Base-by-base conservation (phyloP, 2,113 vertebrate genomes). In the Lethenteron reissneri region DNA sequence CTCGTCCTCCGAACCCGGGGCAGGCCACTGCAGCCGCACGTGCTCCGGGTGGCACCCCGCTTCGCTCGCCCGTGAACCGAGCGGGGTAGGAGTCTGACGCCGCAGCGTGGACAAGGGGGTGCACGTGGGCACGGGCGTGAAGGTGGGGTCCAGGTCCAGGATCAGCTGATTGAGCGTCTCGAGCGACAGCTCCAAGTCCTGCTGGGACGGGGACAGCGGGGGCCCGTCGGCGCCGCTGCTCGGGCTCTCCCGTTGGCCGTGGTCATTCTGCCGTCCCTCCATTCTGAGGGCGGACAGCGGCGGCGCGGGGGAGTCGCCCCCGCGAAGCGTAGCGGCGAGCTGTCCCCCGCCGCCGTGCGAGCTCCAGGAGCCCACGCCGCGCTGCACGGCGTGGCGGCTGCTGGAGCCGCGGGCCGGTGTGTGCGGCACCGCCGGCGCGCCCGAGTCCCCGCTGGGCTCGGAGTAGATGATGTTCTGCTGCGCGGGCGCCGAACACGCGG, bases 121-220 rank as follows among this genome's bases (percentile, higher is more conserved):
- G 41, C 41, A 41, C 41, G 41, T 41, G 41, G 41, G 41, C 41
- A 41, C 41, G 41, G 72, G 75, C 0, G 81, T 77, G 12, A 75
- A 75, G 0, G 83, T 74, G 0, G 85, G 82, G 3, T 90, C 85
- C 9, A 99, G 80, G 75, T 94, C 89, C 75, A 89, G 76, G 91
- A 99, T 96, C 15, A 99, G 87, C 77, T 91, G 85, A 69, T 95
- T 91, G 2, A 99, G 87, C 1, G 89, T 82, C 79, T 97, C 90
- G 0, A 99, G 95, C 21, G 94, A 99, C 78, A 92, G 85, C 76
- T 97, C 89, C 0, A 99, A 95, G 80, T 99, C 94, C 76, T 81
- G 83, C 74, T 85, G 88, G 56, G 92, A 96, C 59, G 88, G 64
- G n/a, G 64, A 68, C n/a, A 68, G 64, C 64, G 10, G 64, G 64